Conservation (phyloP, 2,888 invertebrate genomes). For the Ferrisia virgata region DNA sequence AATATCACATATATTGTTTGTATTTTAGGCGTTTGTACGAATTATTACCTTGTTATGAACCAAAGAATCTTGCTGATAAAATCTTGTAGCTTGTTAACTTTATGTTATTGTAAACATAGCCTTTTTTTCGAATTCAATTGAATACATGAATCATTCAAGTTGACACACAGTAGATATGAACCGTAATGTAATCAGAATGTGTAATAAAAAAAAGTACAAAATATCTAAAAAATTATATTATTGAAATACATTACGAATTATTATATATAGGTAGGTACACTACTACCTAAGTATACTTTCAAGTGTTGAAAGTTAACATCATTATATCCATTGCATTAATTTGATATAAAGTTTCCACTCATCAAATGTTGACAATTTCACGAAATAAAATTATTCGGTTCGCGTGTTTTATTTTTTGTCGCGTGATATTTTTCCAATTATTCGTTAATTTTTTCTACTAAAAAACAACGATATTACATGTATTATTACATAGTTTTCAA, state of each 20-base stretch:
- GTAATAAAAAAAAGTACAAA: background rate
- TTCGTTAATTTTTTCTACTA: background rate
- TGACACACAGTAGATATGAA: background rate
- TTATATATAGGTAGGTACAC: too few relatives aligned
- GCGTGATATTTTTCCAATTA: constrained; percentile 24
- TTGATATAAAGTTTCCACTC: background rate
- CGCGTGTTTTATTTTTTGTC: background rate
- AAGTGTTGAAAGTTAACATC: background rate
- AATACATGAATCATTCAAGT: background rate
- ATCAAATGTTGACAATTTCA: background rate
- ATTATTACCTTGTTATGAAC: background rate
- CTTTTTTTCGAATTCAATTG: background rate
- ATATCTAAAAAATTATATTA: background rate
- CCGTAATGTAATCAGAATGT: background rate
- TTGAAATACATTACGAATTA: too few relatives aligned
- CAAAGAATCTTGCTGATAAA: background rate
- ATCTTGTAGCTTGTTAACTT: background rate
- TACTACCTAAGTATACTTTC: background rate
- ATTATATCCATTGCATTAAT: background rate
- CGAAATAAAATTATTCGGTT: background rate
- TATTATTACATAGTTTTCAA: background rate
- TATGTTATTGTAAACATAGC: background rate
- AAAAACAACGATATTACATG: background rate
- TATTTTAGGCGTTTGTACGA: background rate
- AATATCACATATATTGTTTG: background rate